Evolutionary conservation across 2,113 vertebrate species (phyloP), one percentile per base, ranked within the genome.

Genomic region (Corythoichthys haematopterus): DNA sequence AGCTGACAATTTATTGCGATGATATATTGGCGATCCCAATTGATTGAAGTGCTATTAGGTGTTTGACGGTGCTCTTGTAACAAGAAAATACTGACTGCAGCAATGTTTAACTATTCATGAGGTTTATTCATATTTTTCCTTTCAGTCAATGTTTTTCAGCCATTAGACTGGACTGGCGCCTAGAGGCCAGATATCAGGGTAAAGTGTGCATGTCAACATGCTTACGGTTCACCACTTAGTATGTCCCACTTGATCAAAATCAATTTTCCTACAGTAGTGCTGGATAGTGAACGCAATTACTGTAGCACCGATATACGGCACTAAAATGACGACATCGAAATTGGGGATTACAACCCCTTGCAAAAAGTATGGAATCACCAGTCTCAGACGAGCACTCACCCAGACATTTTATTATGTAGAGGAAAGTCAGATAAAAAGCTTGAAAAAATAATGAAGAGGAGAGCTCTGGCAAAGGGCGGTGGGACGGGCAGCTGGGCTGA

Each of bases 241-340:
- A 66, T n/a, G 55, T 66, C 77, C 69, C 3, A 15, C 55, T 46
- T 9, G 56, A 79, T 45, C 14, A 11, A 50, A 66, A 72, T 59
- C 60, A 70, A 71, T 58, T 70, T 60, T 65, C 38, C 11, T 52
- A 61, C 68, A 58, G 64, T 0, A 37, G 64, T 37, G 53, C 37
- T 33, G 10, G 16, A 11, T 61, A 10, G 58, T 20, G 43, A 61
- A 61, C 1, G 20, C 37, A 43, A 28, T 28, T 28, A 28, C 20
- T 28, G 20, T 28, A 28, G 20, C 20, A 28, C 20, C 20, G 20
- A 28, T 28, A 28, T 28, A 28, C 20, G 20, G 20, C 20, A 28
- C 20, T 28, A 28, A 28, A 28, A 28, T 28, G 20, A 28, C 20
- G 20, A 1, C 20, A 28, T 28, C 20, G 20, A 28, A 28, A 28